phyloP scores from a whole-genome alignment of 2,888 invertebrate species.

The Pterostichus madidus region DNA sequence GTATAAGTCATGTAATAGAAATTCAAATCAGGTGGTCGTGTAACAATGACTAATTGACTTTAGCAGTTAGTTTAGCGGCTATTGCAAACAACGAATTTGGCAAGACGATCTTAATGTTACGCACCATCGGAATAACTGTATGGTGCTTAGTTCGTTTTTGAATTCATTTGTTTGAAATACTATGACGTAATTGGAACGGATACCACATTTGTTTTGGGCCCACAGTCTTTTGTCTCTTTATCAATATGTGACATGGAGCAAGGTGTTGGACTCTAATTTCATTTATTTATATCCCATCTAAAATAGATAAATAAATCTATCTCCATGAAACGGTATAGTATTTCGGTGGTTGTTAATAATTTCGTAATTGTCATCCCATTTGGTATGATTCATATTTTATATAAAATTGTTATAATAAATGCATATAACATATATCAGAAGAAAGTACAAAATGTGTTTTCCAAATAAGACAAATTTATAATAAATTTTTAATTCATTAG shows the following conservation, averaged over 20 bases:
- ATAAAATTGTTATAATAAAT: too few species aligned
- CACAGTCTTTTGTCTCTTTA: too few species aligned
- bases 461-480: background rate
- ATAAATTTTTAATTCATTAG: too few species aligned
- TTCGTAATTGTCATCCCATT: too few species aligned
- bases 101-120: constrained; percentile 1
- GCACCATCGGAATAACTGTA: constrained; percentile 5
- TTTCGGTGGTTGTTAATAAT: too few species aligned
- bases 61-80: background rate
- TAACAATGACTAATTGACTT: background rate
- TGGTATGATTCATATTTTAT: too few species aligned
- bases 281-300: too few species aligned
- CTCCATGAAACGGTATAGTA: too few species aligned
- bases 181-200: background rate
- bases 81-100: constrained; percentile 14
- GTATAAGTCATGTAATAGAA: background rate
- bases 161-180: constrained; percentile 2
- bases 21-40: constrained; percentile 10
- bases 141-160: background rate
- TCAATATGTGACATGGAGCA: too few species aligned
- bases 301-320: too few species aligned
- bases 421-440: too few species aligned
- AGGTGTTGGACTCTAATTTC: too few species aligned
- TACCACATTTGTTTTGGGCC: background rate
- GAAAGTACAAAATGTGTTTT: background rate